Conservation (phyloP, 2,888 invertebrate genomes). For the Folsomia manolachei region DNA sequence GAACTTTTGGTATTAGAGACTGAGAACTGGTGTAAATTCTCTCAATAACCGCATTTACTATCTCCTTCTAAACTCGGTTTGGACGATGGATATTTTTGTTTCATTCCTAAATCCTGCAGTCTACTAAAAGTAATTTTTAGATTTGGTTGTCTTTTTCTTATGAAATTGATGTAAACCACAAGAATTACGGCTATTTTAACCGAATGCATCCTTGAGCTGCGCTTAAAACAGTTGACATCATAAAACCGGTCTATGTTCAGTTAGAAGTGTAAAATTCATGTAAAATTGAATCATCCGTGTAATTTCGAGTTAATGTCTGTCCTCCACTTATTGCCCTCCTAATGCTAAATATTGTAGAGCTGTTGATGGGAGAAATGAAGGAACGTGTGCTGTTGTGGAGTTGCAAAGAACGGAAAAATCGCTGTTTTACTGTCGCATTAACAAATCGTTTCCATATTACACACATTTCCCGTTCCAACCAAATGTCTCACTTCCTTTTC, state of each 20-base stretch:
- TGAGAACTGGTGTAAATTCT: too few species aligned
- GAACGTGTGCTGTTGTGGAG: too few species aligned
- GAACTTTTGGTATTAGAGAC: background rate
- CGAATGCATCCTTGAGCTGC: too few species aligned
- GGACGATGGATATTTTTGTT: too few species aligned
- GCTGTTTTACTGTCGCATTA: background rate
- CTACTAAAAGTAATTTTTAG: too few species aligned
- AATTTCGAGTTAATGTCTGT: background rate
- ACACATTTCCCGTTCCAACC: too few species aligned
- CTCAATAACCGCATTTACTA: too few species aligned
- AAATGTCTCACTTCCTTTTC: conserved; percentile 20
- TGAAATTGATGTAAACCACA: too few species aligned
- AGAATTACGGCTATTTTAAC: background rate
- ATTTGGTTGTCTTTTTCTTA: too few species aligned
- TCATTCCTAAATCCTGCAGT: too few species aligned
- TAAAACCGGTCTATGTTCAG: background rate
- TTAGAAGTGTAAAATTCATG: background rate
- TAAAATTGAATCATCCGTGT: background rate
- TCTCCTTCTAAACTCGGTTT: too few species aligned
- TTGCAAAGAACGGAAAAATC: background rate
- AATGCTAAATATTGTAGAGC: background rate
- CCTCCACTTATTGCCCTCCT: background rate
- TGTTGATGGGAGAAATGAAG: background rate
- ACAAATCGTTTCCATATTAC: conserved; percentile 32
- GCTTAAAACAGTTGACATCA: background rate